Conservation (phyloP, 1,140 invertebrate genomes). For the Caenorhabditis elegans region DNA sequence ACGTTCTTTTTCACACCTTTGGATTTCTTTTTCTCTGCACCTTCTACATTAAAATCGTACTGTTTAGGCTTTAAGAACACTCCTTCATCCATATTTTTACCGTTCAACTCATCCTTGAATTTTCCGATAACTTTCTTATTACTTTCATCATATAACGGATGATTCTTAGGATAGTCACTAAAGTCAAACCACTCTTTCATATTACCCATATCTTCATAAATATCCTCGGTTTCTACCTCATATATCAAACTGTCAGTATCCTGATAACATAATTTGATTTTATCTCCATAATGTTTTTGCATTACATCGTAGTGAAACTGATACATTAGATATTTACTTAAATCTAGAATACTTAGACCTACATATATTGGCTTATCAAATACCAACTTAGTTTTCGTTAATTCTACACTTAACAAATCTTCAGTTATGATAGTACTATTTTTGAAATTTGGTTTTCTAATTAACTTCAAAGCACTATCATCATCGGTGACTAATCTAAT, state of each 20-base stretch:
- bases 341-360: conserved; percentile 56
- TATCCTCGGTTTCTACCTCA: conserved; percentile 32
- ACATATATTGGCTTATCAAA: conserved; percentile 60
- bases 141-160: conserved; percentile 1
- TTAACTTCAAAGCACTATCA: too few relatives aligned
- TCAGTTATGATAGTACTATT: too few relatives aligned
- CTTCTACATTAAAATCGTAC: too few relatives aligned
- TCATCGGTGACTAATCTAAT: conserved; percentile 54
- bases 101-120: conserved; percentile 56
- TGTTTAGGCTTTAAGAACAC: too few relatives aligned
- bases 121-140: conserved; percentile 54
- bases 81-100: conserved; percentile 49
- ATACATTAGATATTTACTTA: conserved; percentile 61
- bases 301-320: conserved; percentile 61
- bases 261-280: conserved; percentile 37
- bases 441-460: too few relatives aligned
- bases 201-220: conserved; percentile 35
- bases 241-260: conserved; percentile 40
- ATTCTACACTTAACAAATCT: conserved; percentile 23
- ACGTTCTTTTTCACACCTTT: too few relatives aligned
- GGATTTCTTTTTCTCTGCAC: too few relatives aligned
- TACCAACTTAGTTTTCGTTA: conserved; percentile 15
- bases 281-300: conserved; percentile 50
- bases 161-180: conserved; percentile 24
- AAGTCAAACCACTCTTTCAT: conserved; percentile 37